Conservation (phyloP, 2,888 invertebrate species). For the Penaeus monodon region DNA sequence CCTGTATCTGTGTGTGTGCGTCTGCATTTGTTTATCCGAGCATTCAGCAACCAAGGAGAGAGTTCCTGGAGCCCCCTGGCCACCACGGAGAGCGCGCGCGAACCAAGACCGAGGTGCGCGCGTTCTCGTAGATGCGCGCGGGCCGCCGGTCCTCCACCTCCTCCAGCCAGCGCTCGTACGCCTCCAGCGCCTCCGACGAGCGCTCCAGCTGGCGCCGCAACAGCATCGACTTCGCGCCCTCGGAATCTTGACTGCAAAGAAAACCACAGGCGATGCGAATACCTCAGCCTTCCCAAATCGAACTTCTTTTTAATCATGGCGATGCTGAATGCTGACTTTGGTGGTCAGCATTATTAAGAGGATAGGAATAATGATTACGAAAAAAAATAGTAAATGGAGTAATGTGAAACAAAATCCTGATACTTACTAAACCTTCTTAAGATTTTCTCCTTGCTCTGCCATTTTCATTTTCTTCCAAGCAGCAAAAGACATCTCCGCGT, state of each 20-base stretch:
- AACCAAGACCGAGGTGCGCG: not conserved
- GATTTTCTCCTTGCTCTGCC: slow-evolving; percentile 14
- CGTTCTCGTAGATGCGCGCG: slow-evolving; percentile 17
- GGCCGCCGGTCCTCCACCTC: slow-evolving; percentile 40
- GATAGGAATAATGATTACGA: too few species aligned
- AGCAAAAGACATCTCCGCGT: slow-evolving; percentile 24
- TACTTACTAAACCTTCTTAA: slow-evolving; percentile 34
- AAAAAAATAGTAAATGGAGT: too few species aligned
- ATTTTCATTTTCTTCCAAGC: slow-evolving; percentile 41
- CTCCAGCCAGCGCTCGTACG: slow-evolving; percentile 52
- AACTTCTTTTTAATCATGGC: not conserved
- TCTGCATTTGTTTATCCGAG: not conserved
- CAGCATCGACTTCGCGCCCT: not conserved
- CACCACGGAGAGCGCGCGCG: slow-evolving; percentile 35
- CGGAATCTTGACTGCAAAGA: slow-evolving; percentile 2
- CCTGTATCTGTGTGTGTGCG: not conserved
- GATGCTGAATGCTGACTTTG: not conserved
- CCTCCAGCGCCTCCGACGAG: slow-evolving; percentile 39
- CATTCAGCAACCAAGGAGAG: slow-evolving; percentile 33
- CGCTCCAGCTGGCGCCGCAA: slow-evolving; percentile 5
- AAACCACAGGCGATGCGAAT: not conserved
- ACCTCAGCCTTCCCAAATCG: too few species aligned
- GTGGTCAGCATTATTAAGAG: too few species aligned
- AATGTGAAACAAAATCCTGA: not conserved
- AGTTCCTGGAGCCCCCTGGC: slow-evolving; percentile 38